Evolutionary conservation across 2,888 invertebrate genomes (phyloP).

Genomic region (Ernsta delagoae): DNA sequence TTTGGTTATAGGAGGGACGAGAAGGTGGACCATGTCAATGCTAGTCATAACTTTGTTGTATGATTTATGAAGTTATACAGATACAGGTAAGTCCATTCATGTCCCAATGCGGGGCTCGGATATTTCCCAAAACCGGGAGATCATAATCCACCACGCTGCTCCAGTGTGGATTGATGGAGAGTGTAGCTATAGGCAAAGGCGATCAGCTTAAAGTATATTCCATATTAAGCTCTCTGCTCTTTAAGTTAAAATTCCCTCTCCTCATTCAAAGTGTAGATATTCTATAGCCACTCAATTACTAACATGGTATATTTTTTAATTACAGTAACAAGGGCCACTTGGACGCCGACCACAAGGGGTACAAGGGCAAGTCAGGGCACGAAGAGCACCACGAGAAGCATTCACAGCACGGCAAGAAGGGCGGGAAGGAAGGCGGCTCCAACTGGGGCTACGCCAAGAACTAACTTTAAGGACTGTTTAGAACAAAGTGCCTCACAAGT

Average conservation of each 20-base stretch:
- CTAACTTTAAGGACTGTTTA: conserved; percentile 43
- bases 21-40: conserved; percentile 87
- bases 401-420: conserved; percentile 85
- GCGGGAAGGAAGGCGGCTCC: conserved; percentile 83
- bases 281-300: too few relatives aligned
- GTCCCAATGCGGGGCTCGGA: too few relatives aligned
- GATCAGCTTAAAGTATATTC: too few relatives aligned
- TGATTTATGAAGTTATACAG: too few relatives aligned
- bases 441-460: conserved; percentile 75
- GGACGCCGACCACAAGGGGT: conserved; percentile 87
- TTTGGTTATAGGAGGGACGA: conserved; percentile 64
- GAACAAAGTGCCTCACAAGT: background rate
- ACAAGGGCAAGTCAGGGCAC: conserved; percentile 86
- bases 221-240: too few relatives aligned
- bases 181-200: too few relatives aligned
- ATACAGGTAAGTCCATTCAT: background rate
- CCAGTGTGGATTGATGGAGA: too few relatives aligned
- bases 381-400: conserved; percentile 86
- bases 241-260: too few relatives aligned
- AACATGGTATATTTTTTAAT: too few relatives aligned
- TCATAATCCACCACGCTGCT: too few relatives aligned
- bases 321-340: conserved; percentile 87
- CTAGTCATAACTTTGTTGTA: conserved; percentile 80
- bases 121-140: too few relatives aligned
- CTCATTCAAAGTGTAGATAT: too few relatives aligned